Evolutionary conservation across 2,888 invertebrate genomes (phyloP).

Genomic region (Protula sp.): DNA sequence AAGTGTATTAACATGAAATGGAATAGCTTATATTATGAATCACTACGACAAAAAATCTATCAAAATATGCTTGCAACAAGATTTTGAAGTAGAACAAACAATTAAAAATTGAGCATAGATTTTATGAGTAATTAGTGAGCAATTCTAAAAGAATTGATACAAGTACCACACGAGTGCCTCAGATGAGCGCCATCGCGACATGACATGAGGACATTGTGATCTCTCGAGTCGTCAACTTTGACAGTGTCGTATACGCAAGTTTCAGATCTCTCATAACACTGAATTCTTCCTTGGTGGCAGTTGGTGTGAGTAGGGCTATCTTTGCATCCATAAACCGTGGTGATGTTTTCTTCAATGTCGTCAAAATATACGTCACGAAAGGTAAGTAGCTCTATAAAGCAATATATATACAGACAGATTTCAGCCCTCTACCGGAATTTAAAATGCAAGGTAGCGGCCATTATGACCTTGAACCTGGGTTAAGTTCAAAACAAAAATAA

Average conservation of each 20-base stretch:
- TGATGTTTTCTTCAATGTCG: background rate
- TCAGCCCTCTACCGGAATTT: too few relatives aligned
- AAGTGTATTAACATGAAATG: too few relatives aligned
- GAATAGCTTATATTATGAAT: too few relatives aligned
- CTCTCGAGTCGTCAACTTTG: background rate
- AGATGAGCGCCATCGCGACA: constrained; percentile 12
- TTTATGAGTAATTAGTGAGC: too few relatives aligned
- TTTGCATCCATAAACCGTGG: background rate
- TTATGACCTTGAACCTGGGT: too few relatives aligned
- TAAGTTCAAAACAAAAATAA: too few relatives aligned
- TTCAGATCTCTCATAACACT: background rate
- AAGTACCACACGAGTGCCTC: background rate
- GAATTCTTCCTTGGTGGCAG: background rate
- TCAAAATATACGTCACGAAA: background rate
- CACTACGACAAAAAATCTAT: too few relatives aligned
- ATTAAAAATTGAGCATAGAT: too few relatives aligned
- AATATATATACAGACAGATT: background rate
- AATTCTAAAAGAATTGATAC: too few relatives aligned
- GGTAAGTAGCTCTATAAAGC: background rate
- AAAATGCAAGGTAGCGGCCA: too few relatives aligned
- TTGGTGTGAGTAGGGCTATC: background rate
- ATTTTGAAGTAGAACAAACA: too few relatives aligned
- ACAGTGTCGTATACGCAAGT: constrained; percentile 8
- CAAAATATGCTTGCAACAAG: too few relatives aligned
- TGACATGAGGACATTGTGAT: background rate